Evolutionary conservation across 2,113 vertebrate genomes (phyloP), one percentile per base, ranked within the genome.

Genomic region (Cercocebus atys): DNA sequence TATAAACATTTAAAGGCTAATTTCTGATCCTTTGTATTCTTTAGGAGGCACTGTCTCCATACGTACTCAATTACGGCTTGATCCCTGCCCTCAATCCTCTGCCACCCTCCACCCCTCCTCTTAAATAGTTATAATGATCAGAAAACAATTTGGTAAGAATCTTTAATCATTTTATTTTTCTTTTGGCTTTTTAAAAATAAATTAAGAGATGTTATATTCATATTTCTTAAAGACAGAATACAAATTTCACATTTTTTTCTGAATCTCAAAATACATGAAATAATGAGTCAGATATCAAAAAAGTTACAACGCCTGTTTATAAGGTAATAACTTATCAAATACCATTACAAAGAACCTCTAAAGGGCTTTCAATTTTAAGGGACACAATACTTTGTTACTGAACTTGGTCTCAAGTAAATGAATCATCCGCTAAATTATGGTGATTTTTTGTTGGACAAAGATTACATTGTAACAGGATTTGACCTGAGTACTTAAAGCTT

Each of bases 301-400:
- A 87, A 84, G 20, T 45, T 94, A 47, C 68, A 94, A 96, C 86
- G 52, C 90, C 95, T 97, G 91, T 88, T 96, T 96, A 95, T 81
- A 96, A 94, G 88, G 55, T 88, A 90, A 95, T 88, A 96, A 88
- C n/a, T 96, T 75, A 93, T 75, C 90, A 97, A 96, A 97, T 95
- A 97, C 75, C 73, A 97, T 96, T 95, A 97, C 80, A 96, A 97
- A 96, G 76, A 97, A 96, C 40, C 76, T 96, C 84, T 92, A 82
- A 92, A 50, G n/a, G 25, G 76, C 66, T 93, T 52, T 90, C 64
- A 92, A 78, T 90, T 97, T 95, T 81, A 50, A 73, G 59, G 80
- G 61, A 43, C 79, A 94, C 14, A 61, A 55, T 96, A 92, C 32
- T 94, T 96, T 88, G 81, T 87, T 94, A 93, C 3, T 95, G 75